These are phyloP conservation scores for Pissodes strobi DNA, from an alignment of 1,140 invertebrate genomes.

Conservation along the genomic window DNA sequence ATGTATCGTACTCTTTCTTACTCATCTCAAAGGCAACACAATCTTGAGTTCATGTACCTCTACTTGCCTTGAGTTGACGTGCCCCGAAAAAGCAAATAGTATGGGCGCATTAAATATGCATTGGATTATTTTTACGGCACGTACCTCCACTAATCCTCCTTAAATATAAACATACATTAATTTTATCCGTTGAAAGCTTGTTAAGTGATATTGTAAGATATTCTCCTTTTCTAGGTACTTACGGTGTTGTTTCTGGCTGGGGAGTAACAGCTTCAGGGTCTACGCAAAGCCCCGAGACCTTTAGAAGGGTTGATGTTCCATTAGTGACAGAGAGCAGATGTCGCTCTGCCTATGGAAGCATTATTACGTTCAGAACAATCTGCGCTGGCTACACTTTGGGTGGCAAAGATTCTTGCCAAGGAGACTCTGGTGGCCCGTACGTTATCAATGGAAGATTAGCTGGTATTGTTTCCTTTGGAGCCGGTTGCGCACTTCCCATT, in stretches of 20 bases:
- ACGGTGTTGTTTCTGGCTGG: conserved; percentile 9
- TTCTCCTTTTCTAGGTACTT: conserved; percentile 26
- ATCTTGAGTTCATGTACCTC: no score
- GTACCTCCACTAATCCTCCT: no score
- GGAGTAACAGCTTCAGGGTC: not conserved
- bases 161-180: no score
- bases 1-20: no score
- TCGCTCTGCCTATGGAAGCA: conserved; percentile 24
- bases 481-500: conserved; percentile 22
- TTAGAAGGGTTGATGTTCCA: not conserved
- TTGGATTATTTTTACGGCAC: no score
- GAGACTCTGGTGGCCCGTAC: conserved; percentile 68
- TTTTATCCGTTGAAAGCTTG: no score
- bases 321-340: not conserved
- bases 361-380: conserved; percentile 52
- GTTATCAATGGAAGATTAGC: conserved; percentile 52
- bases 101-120: no score
- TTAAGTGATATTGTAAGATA: no score
- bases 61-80: no score
- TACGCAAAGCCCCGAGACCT: not conserved
- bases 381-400: conserved; percentile 53
- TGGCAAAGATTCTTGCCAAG: conserved; percentile 64
- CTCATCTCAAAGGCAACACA: no score
- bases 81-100: no score
- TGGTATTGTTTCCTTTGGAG: conserved; percentile 62